Evolutionary conservation across 92 coral and sea anemone genomes (phyloP).

Genomic region (Epizoanthus scotinus): DNA sequence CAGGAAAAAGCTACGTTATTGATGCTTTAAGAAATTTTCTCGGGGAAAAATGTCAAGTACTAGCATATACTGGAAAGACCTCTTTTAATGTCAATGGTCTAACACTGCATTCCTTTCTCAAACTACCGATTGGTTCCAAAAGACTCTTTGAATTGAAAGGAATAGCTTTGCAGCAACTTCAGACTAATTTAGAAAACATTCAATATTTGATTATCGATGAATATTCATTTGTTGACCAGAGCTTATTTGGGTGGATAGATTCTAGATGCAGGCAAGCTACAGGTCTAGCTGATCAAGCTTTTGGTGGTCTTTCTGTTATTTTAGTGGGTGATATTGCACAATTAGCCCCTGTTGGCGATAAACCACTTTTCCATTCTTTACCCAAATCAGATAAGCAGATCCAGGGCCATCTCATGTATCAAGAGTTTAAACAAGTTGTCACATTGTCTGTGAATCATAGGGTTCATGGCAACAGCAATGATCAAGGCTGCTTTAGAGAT

Average conservation of each 20-base stretch:
- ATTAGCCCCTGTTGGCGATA: slow-evolving; percentile 64
- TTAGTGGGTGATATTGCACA: slow-evolving; percentile 62
- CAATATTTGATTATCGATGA: slow-evolving; percentile 44
- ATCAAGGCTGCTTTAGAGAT: slow-evolving; percentile 52
- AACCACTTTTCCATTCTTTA: slow-evolving; percentile 48
- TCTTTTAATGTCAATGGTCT: too few relatives aligned
- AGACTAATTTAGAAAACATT: slow-evolving; percentile 48
- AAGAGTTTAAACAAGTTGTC: slow-evolving; percentile 56
- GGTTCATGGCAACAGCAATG: slow-evolving; percentile 49
- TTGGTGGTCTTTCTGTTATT: slow-evolving; percentile 57
- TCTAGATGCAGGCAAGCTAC: slow-evolving; percentile 49
- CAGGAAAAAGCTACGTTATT: too few relatives aligned
- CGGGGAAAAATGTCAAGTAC: too few relatives aligned
- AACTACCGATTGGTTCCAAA: too few relatives aligned
- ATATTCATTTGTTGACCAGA: slow-evolving; percentile 44
- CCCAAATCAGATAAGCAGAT: slow-evolving; percentile 54
- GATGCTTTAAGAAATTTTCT: too few relatives aligned
- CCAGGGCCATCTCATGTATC: slow-evolving; percentile 53
- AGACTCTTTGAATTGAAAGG: too few relatives aligned
- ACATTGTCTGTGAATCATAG: slow-evolving; percentile 66
- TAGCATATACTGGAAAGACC: too few relatives aligned
- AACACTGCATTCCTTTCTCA: too few relatives aligned
- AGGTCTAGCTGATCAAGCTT: too few relatives aligned
- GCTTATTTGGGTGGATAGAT: slow-evolving; percentile 46
- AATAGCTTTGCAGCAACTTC: too few relatives aligned